Base-by-base conservation (phyloP, 2,888 invertebrate genomes). In the Aspidiotus destructor region DNA sequence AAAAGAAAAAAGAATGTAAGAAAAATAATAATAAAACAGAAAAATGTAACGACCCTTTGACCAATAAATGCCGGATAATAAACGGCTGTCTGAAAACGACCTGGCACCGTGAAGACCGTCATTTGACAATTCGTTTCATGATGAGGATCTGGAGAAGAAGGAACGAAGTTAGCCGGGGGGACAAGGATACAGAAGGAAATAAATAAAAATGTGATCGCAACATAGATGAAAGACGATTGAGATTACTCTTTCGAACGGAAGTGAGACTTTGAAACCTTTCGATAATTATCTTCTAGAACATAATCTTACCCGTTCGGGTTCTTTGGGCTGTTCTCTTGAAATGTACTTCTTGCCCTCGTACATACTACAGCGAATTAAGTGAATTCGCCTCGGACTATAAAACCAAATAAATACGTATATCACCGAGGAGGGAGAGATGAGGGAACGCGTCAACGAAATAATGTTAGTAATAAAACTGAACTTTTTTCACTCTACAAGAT, bases 1-100 rank as follows among this genome's bases (percentile, higher is more conserved):
- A 5, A 2, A 58, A 40, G n/a, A 40, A 58, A 28, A 58, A 58
- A 17, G 40, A 58, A 28, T 15, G 7, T 54, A 57, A 16, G 57
- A 54, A 40, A 57, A 55, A 55, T 44, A 65, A 55, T 42, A 65
- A 65, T 65, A 65, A 55, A 64, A 65, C 40, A 55, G 41, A 55
- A n/a, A 65, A 61, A 65, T 54, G 55, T 65, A 65, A 65, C 55
- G 65, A 65, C 44, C 65, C 55, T 65, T 65, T 55, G 17, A 55
- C 65, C 65, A 65, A 57, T 65, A 65, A 41, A 65, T 28, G 41
- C 44, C 41, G 57, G 55, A 42, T 65, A 65, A 65, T 65, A 65
- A 57, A 65, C 57, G 55, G 54, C 41, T 55, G 55, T 17, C 11
- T 8, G 65, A 53, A 65, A 65, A 65, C 57, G 65, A 65, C 57